Evolutionary conservation across 2,888 invertebrate genomes (phyloP), one percentile per base, ranked within the genome.

Genomic region (Platypus cylindrus): DNA sequence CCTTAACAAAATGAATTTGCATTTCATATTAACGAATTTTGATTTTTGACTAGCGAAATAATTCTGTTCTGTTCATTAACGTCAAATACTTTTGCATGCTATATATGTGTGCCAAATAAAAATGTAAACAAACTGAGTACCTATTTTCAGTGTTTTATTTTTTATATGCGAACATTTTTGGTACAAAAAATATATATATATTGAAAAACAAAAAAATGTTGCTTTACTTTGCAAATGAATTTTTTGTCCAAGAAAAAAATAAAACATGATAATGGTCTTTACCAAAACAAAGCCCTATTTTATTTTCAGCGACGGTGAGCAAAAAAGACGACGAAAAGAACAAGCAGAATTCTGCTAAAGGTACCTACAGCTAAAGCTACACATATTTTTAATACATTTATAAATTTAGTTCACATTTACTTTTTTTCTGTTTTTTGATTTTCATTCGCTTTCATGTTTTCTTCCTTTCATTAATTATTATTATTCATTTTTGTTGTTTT

Each of bases 311-410:
- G 17, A 32, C 40, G 34, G 36, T 40, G 43, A 56, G 56, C 50
- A 56, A 55, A 56, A 56, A 56, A 53, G 55, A 55, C 45, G 55
- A 58, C 43, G 58, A 58, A 48, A 55, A 54, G 53, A 56, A 53
- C 49, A 55, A 55, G 52, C 55, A 54, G 49, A 58, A 49, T 51
- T 55, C 56, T 51, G 52, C 56, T 51, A 58, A 54, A 55, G 58
- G 58, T 54, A 49, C 51, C 54, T 48, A 54, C 53, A 48, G 45
- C 45, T 49, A 53, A 55, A 54, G 49, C 47, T 42, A 44, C 48
- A 48, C 50, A 51, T 50, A 40, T 28, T 36, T 17, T 29, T 39
- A 35, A 20, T 39, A 39, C 36, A 24, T n/a, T n/a, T n/a, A n/a
- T 39, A 38, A 35, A 39, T 35, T 40, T 40, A 37, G 40, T 40